Percentiles rank a stretch among this genome's conserved stretches.
Conservation (phyloP, 1,140 invertebrate species). For the Scaptomyza hsui region DNA sequence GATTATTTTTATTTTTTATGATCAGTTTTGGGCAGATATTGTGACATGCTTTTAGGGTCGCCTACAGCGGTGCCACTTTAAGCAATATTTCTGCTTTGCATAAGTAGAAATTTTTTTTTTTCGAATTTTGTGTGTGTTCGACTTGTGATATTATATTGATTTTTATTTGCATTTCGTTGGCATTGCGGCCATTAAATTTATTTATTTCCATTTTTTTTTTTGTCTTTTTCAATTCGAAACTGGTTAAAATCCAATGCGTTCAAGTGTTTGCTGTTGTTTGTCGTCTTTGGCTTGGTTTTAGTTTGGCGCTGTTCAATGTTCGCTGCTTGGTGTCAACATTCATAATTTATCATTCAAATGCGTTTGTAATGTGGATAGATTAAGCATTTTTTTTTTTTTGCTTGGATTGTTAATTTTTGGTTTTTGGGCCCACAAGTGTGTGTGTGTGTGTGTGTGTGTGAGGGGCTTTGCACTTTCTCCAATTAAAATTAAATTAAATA, state of each 20-base stretch:
- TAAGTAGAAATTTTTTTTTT: conserved; percentile 75
- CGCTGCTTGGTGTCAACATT: conserved; percentile 55
- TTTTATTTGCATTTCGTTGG: conserved; percentile 80
- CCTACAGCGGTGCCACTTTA: conserved; percentile 59
- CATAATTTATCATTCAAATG: conserved; percentile 76
- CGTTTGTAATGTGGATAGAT: conserved; percentile 74
- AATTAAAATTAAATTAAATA: conserved; percentile 80
- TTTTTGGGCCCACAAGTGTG: conserved; percentile 7
- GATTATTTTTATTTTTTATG: conserved; percentile 6
- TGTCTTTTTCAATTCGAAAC: conserved; percentile 61
- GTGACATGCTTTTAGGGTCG: conserved; percentile 81
- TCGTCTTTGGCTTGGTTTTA: conserved; percentile 33
- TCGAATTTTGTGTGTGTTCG: conserved; percentile 39
- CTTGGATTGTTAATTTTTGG: conserved; percentile 31
- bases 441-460: conserved; percentile 36
- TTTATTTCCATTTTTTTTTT: conserved; percentile 64
- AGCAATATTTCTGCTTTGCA: conserved; percentile 83
- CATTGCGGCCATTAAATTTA: conserved; percentile 76
- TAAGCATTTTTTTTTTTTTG: conserved; percentile 57
- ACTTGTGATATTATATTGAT: conserved; percentile 48
- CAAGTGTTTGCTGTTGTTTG: conserved; percentile 78
- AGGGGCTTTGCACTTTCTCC: conserved; percentile 76
- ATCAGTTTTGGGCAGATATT: conserved; percentile 55
- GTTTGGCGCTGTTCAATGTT: conserved; percentile 18
- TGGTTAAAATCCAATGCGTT: conserved; percentile 44